Evolutionary conservation across 2,888 invertebrate genomes (phyloP).

Genomic region (Junonia oenone): DNA sequence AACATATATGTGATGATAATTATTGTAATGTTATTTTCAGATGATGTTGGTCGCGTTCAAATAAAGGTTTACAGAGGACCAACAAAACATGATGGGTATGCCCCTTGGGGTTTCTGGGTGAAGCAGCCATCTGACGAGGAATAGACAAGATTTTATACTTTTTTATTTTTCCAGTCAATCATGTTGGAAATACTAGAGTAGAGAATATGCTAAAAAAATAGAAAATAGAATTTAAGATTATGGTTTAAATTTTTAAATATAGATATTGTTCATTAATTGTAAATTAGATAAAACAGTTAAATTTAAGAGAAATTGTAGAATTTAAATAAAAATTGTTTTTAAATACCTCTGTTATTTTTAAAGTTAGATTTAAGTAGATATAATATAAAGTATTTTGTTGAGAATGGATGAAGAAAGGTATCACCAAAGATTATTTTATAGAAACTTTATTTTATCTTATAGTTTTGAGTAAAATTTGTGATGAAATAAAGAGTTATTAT

Average conservation of each 20-base stretch:
- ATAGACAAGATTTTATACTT: slow-evolving; percentile 20
- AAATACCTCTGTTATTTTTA: background rate
- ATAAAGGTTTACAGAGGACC: slow-evolving; percentile 88
- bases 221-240: no score
- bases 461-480: background rate
- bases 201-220: no score
- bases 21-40: slow-evolving; percentile 40
- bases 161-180: background rate
- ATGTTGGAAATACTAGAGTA: no score
- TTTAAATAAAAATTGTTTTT: background rate
- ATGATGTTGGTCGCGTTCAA: slow-evolving; percentile 82
- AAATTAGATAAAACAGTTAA: no score
- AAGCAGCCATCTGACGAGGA: slow-evolving; percentile 84
- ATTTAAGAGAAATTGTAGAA: background rate
- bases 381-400: background rate
- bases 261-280: no score
- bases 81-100: slow-evolving; percentile 81
- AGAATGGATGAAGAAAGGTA: background rate
- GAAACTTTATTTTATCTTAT: background rate
- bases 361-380: no score
- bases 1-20: background rate
- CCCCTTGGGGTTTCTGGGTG: slow-evolving; percentile 87
- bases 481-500: background rate
- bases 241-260: no score
- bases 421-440: background rate